Evolutionary conservation across 2,797 vertebrate species (phyloP).

Genomic region (Tympanoctomys barrerae): DNA sequence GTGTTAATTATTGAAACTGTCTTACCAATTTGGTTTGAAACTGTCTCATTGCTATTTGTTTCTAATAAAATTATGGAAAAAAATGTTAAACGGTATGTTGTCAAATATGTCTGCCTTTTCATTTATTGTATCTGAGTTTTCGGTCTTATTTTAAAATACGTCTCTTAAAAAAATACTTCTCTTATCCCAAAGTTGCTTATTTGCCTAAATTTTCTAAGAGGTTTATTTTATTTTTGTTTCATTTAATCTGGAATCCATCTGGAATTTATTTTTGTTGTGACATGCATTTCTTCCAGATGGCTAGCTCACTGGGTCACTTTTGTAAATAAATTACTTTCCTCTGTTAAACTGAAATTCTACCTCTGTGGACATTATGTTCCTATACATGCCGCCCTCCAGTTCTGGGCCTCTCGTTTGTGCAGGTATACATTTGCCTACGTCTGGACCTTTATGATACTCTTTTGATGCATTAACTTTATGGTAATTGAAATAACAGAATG

Average conservation of each 20-base stretch:
- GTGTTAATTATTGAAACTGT: too few relatives aligned
- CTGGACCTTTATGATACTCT: constrained; percentile 33
- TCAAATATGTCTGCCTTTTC: constrained; percentile 71
- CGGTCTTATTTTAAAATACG: constrained; percentile 61
- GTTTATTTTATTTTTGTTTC: constrained; percentile 69
- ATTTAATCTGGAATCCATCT: constrained; percentile 76
- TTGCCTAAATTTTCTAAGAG: constrained; percentile 69
- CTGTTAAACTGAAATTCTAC: constrained; percentile 61
- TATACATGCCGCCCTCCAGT: not conserved
- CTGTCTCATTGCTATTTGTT: too few relatives aligned
- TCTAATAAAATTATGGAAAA: not conserved
- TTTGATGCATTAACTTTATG: constrained; percentile 27
- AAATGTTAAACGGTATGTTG: constrained; percentile 59
- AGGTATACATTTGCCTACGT: not conserved
- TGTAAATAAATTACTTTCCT: constrained; percentile 76
- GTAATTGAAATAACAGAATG: not conserved
- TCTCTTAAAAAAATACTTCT: constrained; percentile 45
- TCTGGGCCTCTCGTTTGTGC: constrained; percentile 3
- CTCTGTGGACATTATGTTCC: constrained; percentile 65
- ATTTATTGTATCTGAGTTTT: constrained; percentile 64
- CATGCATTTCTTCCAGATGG: constrained; percentile 79
- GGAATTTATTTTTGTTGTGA: constrained; percentile 78
- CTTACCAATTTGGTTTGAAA: too few relatives aligned
- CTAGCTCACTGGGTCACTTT: constrained; percentile 55
- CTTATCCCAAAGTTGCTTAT: constrained; percentile 62